These are phyloP conservation scores for Gandaritis pyraliata DNA, from an alignment of 2,888 invertebrate species.

Conservation along the genomic window DNA sequence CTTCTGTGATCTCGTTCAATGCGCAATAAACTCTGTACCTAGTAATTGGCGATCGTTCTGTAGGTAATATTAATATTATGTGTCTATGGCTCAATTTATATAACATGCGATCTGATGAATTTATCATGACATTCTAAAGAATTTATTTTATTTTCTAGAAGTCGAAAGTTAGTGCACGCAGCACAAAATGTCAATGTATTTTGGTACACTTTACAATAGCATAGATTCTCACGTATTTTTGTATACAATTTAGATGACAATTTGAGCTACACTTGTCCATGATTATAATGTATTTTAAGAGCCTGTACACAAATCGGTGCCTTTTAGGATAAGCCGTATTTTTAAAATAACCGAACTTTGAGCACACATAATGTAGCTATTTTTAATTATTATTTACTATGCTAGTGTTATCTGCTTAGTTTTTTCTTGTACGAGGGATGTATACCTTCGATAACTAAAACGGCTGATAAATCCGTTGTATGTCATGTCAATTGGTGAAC, in stretches of 20 bases:
- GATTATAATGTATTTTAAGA: slow-evolving; percentile 22
- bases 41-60: slow-evolving; percentile 10
- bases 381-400: too few relatives aligned
- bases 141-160: slow-evolving; percentile 22
- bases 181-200: slow-evolving; percentile 30
- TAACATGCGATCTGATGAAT: slow-evolving; percentile 36
- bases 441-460: too few relatives aligned
- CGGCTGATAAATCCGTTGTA: too few relatives aligned
- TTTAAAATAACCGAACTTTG: slow-evolving; percentile 1
- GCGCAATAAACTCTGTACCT: background rate
- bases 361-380: background rate
- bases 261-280: slow-evolving; percentile 21
- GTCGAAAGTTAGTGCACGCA: slow-evolving; percentile 20
- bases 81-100: slow-evolving; percentile 39
- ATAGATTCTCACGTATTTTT: slow-evolving; percentile 23
- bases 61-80: slow-evolving; percentile 7
- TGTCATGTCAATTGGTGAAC: too few relatives aligned
- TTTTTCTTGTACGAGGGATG: too few relatives aligned
- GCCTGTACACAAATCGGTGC: slow-evolving; percentile 32
- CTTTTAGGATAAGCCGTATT: slow-evolving; percentile 21
- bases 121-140: slow-evolving; percentile 40
- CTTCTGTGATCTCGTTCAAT: too few relatives aligned
- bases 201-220: slow-evolving; percentile 19
- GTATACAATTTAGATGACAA: slow-evolving; percentile 13
- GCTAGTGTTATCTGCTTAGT: too few relatives aligned